Base-by-base conservation (phyloP, 2,797 vertebrate genomes). In the Clarias platycephalus region DNA sequence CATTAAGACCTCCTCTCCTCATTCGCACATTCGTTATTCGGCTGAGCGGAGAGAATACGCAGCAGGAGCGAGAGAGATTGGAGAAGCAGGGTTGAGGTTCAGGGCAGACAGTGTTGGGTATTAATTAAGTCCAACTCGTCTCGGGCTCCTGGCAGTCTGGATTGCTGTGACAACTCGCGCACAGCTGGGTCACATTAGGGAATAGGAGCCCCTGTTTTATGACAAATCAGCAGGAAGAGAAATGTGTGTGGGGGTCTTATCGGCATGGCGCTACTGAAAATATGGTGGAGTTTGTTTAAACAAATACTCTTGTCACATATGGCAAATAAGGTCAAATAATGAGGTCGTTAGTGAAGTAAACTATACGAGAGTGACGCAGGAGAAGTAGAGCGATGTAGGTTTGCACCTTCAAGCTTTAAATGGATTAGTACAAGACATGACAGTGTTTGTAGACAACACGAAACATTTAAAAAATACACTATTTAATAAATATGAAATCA, bases 91-190 rank as follows among this genome's bases (percentile, higher is more conserved):
- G 84, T 80, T 85, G 76, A 89, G 81, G 83, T 85, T 88, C 82
- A 75, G 84, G 80, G 83, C 82, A 87, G 71, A 72, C 82, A 80
- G 77, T 83, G 81, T 85, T 86, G 86, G 86, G 67, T 82, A 88
- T 87, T 88, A 89, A 87, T 89, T 87, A 89, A 89, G 86, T 85
- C 83, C 84, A 84, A 80, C 85, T 90, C 62, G 31, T 85, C 81
- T 81, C 70, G 37, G 86, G 88, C 88, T 90, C 86, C 90, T 89
- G 80, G 81, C 86, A 87, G 87, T 90, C 90, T 90, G 87, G 83
- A 72, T 86, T 72, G 85, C 70, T 82, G 70, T 57, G 80, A 84
- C 81, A 82, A 85, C 83, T 81, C 72, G 40, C 24, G 6, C 86
- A 84, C 86, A 89, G 85, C 86, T 84, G 90, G 84, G 77, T 83